Evolutionary conservation across 2,888 invertebrate genomes (phyloP), one percentile per base, ranked within the genome.

Genomic region (Mythimna impura): DNA sequence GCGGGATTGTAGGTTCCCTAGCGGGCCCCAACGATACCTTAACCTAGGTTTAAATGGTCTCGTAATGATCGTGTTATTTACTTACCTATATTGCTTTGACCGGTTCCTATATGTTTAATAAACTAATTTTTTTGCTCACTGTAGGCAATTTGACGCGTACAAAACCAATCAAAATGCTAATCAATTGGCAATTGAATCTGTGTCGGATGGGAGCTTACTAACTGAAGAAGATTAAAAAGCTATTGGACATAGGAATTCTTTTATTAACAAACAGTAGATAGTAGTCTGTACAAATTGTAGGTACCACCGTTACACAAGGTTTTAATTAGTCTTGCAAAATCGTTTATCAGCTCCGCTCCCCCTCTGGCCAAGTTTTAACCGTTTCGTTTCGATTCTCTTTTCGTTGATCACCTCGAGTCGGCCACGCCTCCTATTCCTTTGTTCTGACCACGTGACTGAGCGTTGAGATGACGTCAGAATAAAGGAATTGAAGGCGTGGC

Each of bases 101-200:
- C 12, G 17, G 73, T 73, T 73, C 73, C 73, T 76, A 73, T 76
- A 47, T 58, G 30, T 58, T 52, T 58, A 66, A 43, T 52, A 40
- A 20, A 50, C 47, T 34, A 36, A 55, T 57, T 0, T 4, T 72
- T 73, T 76, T 58, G 76, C 76, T 76, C 76, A 76, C 14, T 8
- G 20, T 76, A 40, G 47, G 40, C 20, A 12, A 12, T 36, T 30
- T 20, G 10, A 20, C 70, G 54, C n/a, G 69, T 30, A 30, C 12
- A 69, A 30, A 14, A 76, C 34, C 17, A 73, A 55, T 43, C 25
- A 47, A 54, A 36, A 70, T 14, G 14, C 9, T 30, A 20, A 43
- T 43, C 34, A 47, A 14, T 34, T 20, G 20, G 34, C n/a, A 34
- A 47, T 30, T 52, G 14, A 40, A 71, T 72, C 40, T 60, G 14